Conservation (phyloP, 2,113 vertebrate genomes). For the Podocnemis expansa region DNA sequence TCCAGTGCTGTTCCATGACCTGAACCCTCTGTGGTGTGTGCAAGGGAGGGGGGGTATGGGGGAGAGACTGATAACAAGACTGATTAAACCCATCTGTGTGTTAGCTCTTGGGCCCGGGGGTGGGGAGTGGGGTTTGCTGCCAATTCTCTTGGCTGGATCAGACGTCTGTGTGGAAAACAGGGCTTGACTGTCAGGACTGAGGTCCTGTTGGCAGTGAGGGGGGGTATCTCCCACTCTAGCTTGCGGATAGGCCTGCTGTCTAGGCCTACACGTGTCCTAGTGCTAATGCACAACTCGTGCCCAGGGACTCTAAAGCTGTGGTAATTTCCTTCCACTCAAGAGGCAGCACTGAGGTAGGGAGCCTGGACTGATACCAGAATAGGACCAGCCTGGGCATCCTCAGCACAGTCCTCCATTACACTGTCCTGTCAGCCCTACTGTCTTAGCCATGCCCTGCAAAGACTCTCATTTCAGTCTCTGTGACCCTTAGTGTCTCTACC, state of each 20-base stretch:
- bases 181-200: background rate
- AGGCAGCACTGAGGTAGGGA: background rate
- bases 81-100: background rate
- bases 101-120: background rate
- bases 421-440: background rate
- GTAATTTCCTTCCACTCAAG: accelerated
- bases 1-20: constrained; percentile 7
- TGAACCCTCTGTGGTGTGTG: accelerated
- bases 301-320: background rate
- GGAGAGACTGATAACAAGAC: background rate
- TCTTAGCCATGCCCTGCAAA: background rate
- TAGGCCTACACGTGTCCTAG: background rate
- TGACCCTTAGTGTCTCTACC: background rate
- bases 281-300: background rate
- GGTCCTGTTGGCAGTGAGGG: background rate
- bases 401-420: accelerated
- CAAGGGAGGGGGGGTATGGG: accelerated
- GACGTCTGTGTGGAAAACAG: background rate
- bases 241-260: background rate
- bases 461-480: background rate
- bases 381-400: background rate
- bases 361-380: background rate
- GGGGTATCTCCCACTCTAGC: background rate
- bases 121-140: too few species aligned
- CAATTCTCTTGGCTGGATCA: background rate